phyloP scores from a whole-genome alignment of 2,797 vertebrate genomes.

The Trematomus bernacchii region DNA sequence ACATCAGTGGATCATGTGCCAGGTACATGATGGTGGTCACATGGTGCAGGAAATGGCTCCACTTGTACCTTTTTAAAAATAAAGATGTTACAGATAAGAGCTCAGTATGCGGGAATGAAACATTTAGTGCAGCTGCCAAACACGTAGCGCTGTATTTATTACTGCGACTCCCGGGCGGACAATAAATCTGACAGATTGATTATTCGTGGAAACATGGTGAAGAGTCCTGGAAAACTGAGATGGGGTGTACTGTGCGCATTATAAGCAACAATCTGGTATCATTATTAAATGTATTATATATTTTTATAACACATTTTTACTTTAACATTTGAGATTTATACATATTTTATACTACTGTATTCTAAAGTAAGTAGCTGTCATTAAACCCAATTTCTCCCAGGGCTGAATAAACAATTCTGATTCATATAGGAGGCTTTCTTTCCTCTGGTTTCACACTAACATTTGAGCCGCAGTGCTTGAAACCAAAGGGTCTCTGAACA shows the following conservation, averaged over 20 bases:
- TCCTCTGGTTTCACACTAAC: too few species aligned
- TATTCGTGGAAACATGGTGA: conserved; percentile 30
- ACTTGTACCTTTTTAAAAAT: too few species aligned
- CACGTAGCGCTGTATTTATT: conserved; percentile 43
- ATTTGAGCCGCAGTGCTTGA: neutral
- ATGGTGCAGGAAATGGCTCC: conserved; percentile 39
- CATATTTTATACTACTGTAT: too few species aligned
- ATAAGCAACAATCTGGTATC: too few species aligned
- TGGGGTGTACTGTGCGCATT: neutral
- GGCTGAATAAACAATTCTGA: too few species aligned
- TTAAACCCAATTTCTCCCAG: too few species aligned
- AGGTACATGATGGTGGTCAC: conserved; percentile 13
- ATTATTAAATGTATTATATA: too few species aligned
- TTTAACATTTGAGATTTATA: too few species aligned
- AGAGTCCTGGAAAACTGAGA: conserved; percentile 24
- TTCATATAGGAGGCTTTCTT: neutral
- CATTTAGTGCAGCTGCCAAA: neutral
- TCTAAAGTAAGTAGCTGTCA: too few species aligned
- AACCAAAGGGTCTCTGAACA: neutral
- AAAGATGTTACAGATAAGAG: conserved; percentile 40
- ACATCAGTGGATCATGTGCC: conserved; percentile 4
- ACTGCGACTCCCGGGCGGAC: neutral
- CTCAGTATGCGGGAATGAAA: neutral
- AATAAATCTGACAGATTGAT: conserved; percentile 4
- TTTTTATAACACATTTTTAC: too few species aligned